Evolutionary conservation across 2,888 invertebrate genomes (phyloP).

Genomic region (Caenorhabditis uteleia): DNA sequence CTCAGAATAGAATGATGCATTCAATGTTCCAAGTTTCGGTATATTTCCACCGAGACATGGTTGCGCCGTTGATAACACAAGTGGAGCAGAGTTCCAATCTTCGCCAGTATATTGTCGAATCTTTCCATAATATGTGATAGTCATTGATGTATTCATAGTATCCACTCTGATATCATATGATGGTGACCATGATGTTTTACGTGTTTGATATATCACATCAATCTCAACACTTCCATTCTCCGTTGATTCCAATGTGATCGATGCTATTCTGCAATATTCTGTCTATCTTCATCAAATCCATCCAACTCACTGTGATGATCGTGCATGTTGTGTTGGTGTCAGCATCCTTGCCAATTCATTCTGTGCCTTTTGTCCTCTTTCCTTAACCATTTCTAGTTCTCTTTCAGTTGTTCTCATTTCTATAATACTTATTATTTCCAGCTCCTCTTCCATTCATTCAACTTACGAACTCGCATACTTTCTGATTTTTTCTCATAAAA

Average conservation of each 20-base stretch:
- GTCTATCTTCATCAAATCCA: not conserved
- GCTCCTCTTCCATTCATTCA: too few species aligned
- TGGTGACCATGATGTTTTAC: slow-evolving; percentile 59
- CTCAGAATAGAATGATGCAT: slow-evolving; percentile 49
- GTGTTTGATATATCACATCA: slow-evolving; percentile 54
- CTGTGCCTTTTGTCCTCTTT: slow-evolving; percentile 17
- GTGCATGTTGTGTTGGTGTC: not conserved
- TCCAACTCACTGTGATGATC: slow-evolving; percentile 1
- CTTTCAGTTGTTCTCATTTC: slow-evolving; percentile 2
- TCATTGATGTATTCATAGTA: slow-evolving; percentile 37
- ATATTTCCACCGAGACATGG: slow-evolving; percentile 59
- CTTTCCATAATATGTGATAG: slow-evolving; percentile 38
- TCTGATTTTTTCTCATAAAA: slow-evolving; percentile 40
- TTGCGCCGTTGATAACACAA: slow-evolving; percentile 57
- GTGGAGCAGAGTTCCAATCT: slow-evolving; percentile 67
- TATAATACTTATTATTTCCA: slow-evolving; percentile 14
- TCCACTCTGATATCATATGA: slow-evolving; percentile 63
- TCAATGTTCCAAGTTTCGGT: slow-evolving; percentile 60
- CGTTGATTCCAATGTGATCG: slow-evolving; percentile 34
- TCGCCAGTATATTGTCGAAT: slow-evolving; percentile 70
- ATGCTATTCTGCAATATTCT: slow-evolving; percentile 30
- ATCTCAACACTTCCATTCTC: slow-evolving; percentile 33
- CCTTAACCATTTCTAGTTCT: slow-evolving; percentile 8
- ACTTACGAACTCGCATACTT: too few species aligned
- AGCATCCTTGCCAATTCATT: slow-evolving; percentile 13